Base-by-base conservation (phyloP, 2,797 vertebrate species). In the Channallabes apus region DNA sequence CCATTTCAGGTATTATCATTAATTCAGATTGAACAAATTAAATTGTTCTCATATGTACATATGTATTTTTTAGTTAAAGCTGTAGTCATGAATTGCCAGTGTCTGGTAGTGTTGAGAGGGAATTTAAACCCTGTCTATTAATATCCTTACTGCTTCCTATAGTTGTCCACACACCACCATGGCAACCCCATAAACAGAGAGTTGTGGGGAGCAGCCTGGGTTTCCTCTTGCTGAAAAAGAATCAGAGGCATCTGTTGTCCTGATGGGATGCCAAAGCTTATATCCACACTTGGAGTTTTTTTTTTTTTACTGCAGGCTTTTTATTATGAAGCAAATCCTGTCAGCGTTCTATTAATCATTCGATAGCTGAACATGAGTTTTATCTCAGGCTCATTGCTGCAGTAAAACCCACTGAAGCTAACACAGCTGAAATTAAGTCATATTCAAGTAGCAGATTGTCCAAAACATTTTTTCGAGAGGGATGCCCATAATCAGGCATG, bases 111-210 rank as follows among this genome's bases (percentile, higher is more conserved):
- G 61, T 83, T 82, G 80, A 69, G 71, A 59, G 38, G 83, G 75
- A 78, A 59, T 79, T 78, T 85, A 78, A 24, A 22, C 85, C 83
- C 72, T 0, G 41, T 84, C 83, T 88, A 89, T 84, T 88, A 89
- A 90, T 86, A 88, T 82, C 65, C 75, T 65, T 69, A 82, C 67
- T 38, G 35, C 84, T 73, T 86, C 85, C 76, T 84, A 82, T 38
- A 82, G 83, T 89, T 89, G 83, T 85, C 84, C 80, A 46, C 61
- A 56, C 67, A 81, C 68, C 71, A 17, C 84, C 83, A 88, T 89
- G 80, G 81, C 64, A 86, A 90, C 89, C 41, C 32, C 69, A 80
- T 88, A 90, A 90, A 90, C 84, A 89, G 72, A 82, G 72, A 84
- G 72, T 64, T 54, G 79, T 1, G 27, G 61, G 77, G 83, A 83